Percentiles rank a stretch among this genome's conserved stretches.
phyloP scores from a whole-genome alignment of 2,797 vertebrate genomes.

The Protosalanx chinensis region DNA sequence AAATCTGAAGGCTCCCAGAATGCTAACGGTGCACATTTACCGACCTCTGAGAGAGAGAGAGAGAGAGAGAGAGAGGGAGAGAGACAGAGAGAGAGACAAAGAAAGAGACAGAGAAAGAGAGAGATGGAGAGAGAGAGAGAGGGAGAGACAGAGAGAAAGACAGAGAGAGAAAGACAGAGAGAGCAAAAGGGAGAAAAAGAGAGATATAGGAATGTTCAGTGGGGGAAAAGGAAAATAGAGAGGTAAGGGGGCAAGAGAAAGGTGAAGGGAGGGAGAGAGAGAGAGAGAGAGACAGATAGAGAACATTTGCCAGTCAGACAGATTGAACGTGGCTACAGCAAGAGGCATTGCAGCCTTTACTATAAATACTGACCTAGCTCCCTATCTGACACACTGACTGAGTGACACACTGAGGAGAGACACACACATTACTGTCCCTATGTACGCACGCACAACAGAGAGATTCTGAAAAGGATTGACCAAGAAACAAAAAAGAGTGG shows the following conservation, averaged over 20 bases:
- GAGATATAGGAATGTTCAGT: background rate
- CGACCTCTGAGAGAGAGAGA: slow-evolving; percentile 35
- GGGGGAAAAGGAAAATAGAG: background rate
- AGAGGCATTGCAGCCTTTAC: slow-evolving; percentile 44
- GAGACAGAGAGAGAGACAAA: background rate
- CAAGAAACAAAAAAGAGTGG: too few relatives aligned
- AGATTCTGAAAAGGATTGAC: background rate
- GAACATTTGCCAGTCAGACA: slow-evolving; percentile 41
- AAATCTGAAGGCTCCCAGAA: slow-evolving; percentile 69
- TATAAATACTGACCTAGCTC: slow-evolving; percentile 55
- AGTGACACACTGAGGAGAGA: slow-evolving; percentile 25
- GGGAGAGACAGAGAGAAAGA: slow-evolving; percentile 7
- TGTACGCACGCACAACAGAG: background rate
- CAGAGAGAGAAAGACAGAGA: slow-evolving; percentile 4
- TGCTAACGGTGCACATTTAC: slow-evolving; percentile 69
- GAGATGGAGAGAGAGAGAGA: slow-evolving; percentile 28
- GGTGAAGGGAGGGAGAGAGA: background rate
- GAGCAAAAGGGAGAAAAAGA: background rate
- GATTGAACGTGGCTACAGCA: slow-evolving; percentile 47
- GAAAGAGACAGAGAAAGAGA: slow-evolving; percentile 7
- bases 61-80: slow-evolving; percentile 22
- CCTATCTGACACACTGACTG: slow-evolving; percentile 44
- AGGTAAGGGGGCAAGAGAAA: background rate
- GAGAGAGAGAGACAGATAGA: background rate
- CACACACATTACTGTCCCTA: background rate